Evolutionary conservation across 1,140 invertebrate genomes (phyloP).

Genomic region (Drosophila sechellia): DNA sequence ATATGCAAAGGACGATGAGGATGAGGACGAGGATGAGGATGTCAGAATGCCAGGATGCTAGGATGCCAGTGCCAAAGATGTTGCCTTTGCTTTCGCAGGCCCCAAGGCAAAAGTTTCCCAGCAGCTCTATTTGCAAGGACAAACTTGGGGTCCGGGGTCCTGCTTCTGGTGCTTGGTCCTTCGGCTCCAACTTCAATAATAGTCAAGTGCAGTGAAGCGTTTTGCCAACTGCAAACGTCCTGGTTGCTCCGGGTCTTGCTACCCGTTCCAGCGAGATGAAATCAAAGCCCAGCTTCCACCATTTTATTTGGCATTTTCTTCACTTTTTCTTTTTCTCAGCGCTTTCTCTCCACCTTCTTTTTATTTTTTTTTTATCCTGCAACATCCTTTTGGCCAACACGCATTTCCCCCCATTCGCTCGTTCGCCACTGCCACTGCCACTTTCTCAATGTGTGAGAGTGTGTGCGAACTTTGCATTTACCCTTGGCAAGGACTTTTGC

Average conservation of each 20-base stretch:
- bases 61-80: slow-evolving; percentile 62
- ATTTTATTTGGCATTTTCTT: slow-evolving; percentile 75
- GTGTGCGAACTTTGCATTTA: slow-evolving; percentile 76
- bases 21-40: slow-evolving; percentile 1
- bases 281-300: slow-evolving; percentile 49
- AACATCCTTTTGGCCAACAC: slow-evolving; percentile 74
- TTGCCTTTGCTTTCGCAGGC: slow-evolving; percentile 44
- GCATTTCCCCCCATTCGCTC: slow-evolving; percentile 35
- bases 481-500: slow-evolving; percentile 81
- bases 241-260: neutral
- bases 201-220: slow-evolving; percentile 82
- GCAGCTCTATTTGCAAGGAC: slow-evolving; percentile 63
- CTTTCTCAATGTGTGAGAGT: slow-evolving; percentile 36
- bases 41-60: slow-evolving; percentile 31
- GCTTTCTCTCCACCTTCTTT: slow-evolving; percentile 23
- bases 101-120: slow-evolving; percentile 76
- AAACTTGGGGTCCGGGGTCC: slow-evolving; percentile 45
- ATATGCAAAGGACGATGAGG: slow-evolving; percentile 72
- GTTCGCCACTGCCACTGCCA: slow-evolving; percentile 42
- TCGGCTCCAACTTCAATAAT: slow-evolving; percentile 76
- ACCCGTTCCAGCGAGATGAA: slow-evolving; percentile 10
- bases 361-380: slow-evolving; percentile 42
- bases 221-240: slow-evolving; percentile 61
- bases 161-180: slow-evolving; percentile 18
- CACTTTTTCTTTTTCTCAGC: slow-evolving; percentile 12